Conservation (phyloP, 2,113 vertebrate genomes). For the Atlantisia rogersi region DNA sequence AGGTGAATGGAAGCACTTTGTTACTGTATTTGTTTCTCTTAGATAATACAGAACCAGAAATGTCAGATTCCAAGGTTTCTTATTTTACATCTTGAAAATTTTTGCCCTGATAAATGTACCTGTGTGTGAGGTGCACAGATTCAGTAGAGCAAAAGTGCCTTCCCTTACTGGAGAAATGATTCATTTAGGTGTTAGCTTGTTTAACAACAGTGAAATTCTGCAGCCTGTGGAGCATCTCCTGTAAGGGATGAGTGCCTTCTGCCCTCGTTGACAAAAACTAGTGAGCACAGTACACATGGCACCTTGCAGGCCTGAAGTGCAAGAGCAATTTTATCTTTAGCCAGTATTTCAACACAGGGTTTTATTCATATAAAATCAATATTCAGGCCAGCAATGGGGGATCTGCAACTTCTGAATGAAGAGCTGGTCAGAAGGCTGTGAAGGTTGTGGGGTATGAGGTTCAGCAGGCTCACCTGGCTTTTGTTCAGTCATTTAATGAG, state of each 20-base stretch:
- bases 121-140: not conserved
- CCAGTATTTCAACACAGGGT: not conserved
- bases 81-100: not conserved
- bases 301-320: not conserved
- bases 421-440: not conserved
- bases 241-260: not conserved
- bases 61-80: not conserved
- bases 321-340: not conserved
- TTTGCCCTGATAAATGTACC: not conserved
- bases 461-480: not conserved
- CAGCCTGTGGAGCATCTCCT: not conserved
- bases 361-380: slow-evolving; percentile 29
- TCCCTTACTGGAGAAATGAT: not conserved
- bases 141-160: not conserved
- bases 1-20: not conserved
- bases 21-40: not conserved
- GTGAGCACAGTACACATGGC: not conserved
- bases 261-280: not conserved
- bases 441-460: not conserved
- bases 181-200: not conserved
- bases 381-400: not conserved
- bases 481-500: not conserved
- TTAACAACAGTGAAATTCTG: not conserved
- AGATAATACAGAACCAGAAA: not conserved
- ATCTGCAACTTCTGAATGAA: not conserved